Evolutionary conservation across 2,797 vertebrate species (phyloP).

Genomic region (Pseudopleuronectes americanus): DNA sequence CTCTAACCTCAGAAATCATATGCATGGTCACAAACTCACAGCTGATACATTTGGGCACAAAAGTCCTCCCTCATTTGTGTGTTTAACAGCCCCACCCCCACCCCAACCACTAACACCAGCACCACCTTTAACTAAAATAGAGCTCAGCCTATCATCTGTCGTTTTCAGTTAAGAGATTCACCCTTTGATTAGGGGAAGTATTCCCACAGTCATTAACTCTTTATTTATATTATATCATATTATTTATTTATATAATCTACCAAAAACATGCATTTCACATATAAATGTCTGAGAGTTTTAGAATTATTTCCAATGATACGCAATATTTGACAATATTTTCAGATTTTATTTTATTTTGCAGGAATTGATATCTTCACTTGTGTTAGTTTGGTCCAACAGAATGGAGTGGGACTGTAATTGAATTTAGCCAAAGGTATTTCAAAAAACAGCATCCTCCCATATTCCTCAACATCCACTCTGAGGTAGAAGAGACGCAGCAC

Average conservation of each 20-base stretch:
- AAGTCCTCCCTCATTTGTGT: not conserved
- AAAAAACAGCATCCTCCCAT: conserved; percentile 7
- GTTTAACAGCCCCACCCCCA: not conserved
- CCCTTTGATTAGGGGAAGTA: not conserved
- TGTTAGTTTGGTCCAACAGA: not conserved
- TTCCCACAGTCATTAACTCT: not conserved
- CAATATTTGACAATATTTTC: too few species aligned
- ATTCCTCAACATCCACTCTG: too few species aligned
- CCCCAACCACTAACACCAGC: too few species aligned
- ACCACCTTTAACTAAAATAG: not conserved
- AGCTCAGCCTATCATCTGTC: conserved; percentile 17
- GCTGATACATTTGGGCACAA: conserved; percentile 47
- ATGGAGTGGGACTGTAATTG: conserved; percentile 6
- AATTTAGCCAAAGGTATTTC: not conserved
- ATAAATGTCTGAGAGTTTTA: not conserved
- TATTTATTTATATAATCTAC: too few species aligned
- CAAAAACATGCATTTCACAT: not conserved
- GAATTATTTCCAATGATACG: not conserved
- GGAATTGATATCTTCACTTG: too few species aligned
- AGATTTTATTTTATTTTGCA: too few species aligned
- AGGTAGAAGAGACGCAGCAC: too few species aligned
- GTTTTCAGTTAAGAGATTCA: conserved; percentile 15
- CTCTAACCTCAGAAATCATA: conserved; percentile 65
- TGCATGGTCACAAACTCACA: conserved; percentile 43
- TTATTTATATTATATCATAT: not conserved